phyloP scores from a whole-genome alignment of 2,113 vertebrate genomes.

The rabbit (Oryctolagus cuniculus) region mOryCun1.1 NC_091432.1:178935501-178936000 shows the following conservation, averaged over 20 bases:
- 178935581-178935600: too few relatives aligned
- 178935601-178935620: too few relatives aligned
- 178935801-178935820: neutral
- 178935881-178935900: neutral
- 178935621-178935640: too few relatives aligned
- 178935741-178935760: neutral
- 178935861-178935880: neutral
- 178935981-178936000: neutral
- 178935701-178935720: neutral
- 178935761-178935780: neutral
- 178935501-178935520: too few relatives aligned
- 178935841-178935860: neutral
- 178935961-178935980: neutral
- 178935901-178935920: neutral
- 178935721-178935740: neutral
- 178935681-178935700: too few relatives aligned
- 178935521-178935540: too few relatives aligned
- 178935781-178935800: neutral
- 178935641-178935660: too few relatives aligned
- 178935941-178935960: constrained; percentile 14
- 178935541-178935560: too few relatives aligned
- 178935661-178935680: too few relatives aligned
- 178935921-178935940: neutral
- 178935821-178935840: neutral
- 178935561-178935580: too few relatives aligned